Evolutionary conservation across 2,797 vertebrate species (phyloP).

Genomic region (Scarus forsteni): DNA sequence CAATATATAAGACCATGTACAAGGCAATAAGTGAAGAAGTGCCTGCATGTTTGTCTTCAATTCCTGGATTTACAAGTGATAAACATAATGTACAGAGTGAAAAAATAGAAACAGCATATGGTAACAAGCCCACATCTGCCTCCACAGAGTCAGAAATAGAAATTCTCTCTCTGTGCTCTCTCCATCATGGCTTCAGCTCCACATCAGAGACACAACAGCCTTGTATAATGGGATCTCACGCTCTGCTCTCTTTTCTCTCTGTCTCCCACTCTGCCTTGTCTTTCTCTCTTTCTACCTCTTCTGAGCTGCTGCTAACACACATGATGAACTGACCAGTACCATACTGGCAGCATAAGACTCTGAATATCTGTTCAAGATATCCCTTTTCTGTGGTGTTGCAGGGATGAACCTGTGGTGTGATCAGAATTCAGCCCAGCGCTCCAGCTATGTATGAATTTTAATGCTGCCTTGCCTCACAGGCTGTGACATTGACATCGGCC

Average conservation of each 20-base stretch:
- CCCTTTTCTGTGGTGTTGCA: slow-evolving; percentile 33
- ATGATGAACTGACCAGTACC: slow-evolving; percentile 18
- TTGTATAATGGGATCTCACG: slow-evolving; percentile 66
- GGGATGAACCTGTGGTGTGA: slow-evolving; percentile 33
- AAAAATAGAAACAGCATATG: slow-evolving; percentile 67
- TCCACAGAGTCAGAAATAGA: slow-evolving; percentile 73
- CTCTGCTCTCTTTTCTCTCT: slow-evolving; percentile 36
- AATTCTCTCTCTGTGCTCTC: slow-evolving; percentile 52
- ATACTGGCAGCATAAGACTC: too few species aligned
- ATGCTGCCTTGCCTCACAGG: slow-evolving; percentile 67
- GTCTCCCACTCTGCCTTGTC: slow-evolving; percentile 54
- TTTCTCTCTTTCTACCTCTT: slow-evolving; percentile 34
- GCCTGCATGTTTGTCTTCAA: neutral
- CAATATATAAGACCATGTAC: too few species aligned
- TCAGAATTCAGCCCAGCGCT: slow-evolving; percentile 66
- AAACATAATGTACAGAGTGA: slow-evolving; percentile 41
- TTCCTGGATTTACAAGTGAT: slow-evolving; percentile 32
- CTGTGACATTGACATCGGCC: slow-evolving; percentile 67
- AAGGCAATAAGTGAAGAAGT: too few species aligned
- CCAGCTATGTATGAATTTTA: slow-evolving; percentile 65
- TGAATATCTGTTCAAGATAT: too few species aligned
- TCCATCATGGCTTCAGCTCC: slow-evolving; percentile 59
- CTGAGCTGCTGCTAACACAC: slow-evolving; percentile 16
- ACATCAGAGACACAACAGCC: slow-evolving; percentile 74
- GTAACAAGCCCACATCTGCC: slow-evolving; percentile 72